Evolutionary conservation across 2,797 vertebrate species (phyloP), one percentile per base, ranked within the genome.

Genomic region (Brachyrhaphis roseni): DNA sequence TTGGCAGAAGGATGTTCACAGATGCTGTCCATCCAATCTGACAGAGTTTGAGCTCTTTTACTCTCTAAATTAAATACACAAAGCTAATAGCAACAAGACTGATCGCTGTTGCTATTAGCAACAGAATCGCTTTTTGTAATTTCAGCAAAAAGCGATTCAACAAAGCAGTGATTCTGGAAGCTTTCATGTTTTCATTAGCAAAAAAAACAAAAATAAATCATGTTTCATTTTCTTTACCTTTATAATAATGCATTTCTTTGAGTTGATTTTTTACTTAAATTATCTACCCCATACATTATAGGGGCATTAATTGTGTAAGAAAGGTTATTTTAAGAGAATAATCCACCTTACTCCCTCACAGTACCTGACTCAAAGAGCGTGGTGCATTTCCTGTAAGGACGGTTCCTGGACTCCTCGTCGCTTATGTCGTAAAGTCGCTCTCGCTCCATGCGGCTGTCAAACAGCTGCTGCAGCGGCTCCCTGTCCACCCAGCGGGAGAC

Each of bases 401-500:
- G 96, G 57, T 94, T 96, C 78, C 94, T 93, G 81, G 97, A 92
- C 28, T 96, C 96, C 16, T 97, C 97, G 0, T 96, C 95, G 1
- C 97, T 96, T 0, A 96, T 96, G 1, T 96, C 97, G 74, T 97
- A 98, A 16, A 97, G 93, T 47, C 96, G 96, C 43, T 97, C 96
- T 85, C 97, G 97, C 93, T 98, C 97, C 87, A 99, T 95, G 12
- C 98, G 96, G 18, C 93, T 97, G 90, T 99, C 98, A 82, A 99
- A 99, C 86, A 99, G 96, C 45, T 97, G 95, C 79, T 99, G 96
- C 68, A 98, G 91, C 4, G 97, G 96, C 36, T 99, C 98, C 84
- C 97, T 97, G 64, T 98, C 98, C 45, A 98, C 97, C 98, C 98
- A 99, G 75, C 97, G 97, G 46, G 98, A 98, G 89, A 99, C 97